phyloP scores from a whole-genome alignment of 2,888 invertebrate species.

The Melinaea marsaeus region DNA sequence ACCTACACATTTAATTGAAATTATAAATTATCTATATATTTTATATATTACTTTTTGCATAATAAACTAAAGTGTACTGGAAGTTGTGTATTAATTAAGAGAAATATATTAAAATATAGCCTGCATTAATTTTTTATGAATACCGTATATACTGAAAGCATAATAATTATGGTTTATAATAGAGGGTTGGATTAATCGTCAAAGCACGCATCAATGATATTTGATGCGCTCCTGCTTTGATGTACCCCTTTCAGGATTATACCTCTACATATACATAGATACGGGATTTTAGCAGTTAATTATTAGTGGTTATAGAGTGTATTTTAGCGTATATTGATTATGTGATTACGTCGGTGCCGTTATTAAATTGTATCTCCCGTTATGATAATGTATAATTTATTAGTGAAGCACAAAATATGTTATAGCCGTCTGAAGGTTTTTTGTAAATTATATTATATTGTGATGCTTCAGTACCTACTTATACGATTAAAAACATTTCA shows the following conservation, averaged over 20 bases:
- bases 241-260: constrained; percentile 28
- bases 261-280: constrained; percentile 10
- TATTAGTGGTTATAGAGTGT: constrained; percentile 13
- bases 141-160: constrained; percentile 18
- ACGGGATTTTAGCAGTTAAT: constrained; percentile 11
- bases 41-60: neutral
- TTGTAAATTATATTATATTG: no score
- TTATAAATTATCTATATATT: neutral
- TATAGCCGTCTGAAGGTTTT: no score
- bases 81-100: constrained; percentile 3
- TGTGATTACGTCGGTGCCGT: neutral
- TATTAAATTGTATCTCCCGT: constrained; percentile 2
- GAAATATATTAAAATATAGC: constrained; percentile 11
- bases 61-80: constrained; percentile 1
- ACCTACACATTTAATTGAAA: no score
- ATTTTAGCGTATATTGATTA: constrained; percentile 5
- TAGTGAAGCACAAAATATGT: no score
- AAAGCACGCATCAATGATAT: constrained; percentile 32
- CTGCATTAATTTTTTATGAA: constrained; percentile 2
- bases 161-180: constrained; percentile 19
- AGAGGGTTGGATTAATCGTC: constrained; percentile 22
- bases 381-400: neutral
- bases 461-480: no score
- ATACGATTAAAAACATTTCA: constrained; percentile 17
- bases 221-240: constrained; percentile 29